Evolutionary conservation across 64 coral and sea anemone species (phyloP), one percentile per base, ranked within the genome.

Genomic region (Dendronephthya gigantea): DNA sequence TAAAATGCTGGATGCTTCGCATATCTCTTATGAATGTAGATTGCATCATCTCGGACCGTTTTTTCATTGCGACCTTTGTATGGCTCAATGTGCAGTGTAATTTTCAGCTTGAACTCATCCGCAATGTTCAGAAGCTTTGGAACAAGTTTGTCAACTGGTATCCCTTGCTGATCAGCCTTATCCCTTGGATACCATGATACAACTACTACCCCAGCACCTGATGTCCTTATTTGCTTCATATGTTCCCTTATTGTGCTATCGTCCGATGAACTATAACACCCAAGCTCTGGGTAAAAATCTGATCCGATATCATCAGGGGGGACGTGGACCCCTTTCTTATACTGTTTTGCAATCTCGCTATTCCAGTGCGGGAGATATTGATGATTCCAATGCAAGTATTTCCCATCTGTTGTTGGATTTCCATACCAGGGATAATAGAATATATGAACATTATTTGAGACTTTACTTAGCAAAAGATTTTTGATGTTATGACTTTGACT

Each of bases 381-480:
- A 28, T 98, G 95, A 90, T 98, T 93, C 95, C 95, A 98, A 28
- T 98, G 95, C 6, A 98, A 19, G 37, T 85, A 98, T 75, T 88
- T 88, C 12, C 95, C 90, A 88, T 98, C 92, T 23, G 84, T 83
- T 39, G 86, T 35, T 25, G 92, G 92, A 49, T 98, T 93, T 37
- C 95, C 95, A 86, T 98, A 98, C 95, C 95, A 98, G 0, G 87
- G 85, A 19, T 98, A 98, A 43, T 98, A 98, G 90, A 98, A 98
- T 27, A 93, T 92, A 41, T 98, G 95, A 17, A 98, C 90, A 49
- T 87, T 90, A 40, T 98, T 91, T 37, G 72, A 79, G 29, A 79
- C 72, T 79, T 79, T 79, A n/a, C n/a, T n/a, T 8, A 36, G 72
- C 6, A 33, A 19, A 4, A 34, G 8, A 2, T 10, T 36, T 35